Base-by-base conservation (phyloP, 2,888 invertebrate species). In the Cylloceria caligata region DNA sequence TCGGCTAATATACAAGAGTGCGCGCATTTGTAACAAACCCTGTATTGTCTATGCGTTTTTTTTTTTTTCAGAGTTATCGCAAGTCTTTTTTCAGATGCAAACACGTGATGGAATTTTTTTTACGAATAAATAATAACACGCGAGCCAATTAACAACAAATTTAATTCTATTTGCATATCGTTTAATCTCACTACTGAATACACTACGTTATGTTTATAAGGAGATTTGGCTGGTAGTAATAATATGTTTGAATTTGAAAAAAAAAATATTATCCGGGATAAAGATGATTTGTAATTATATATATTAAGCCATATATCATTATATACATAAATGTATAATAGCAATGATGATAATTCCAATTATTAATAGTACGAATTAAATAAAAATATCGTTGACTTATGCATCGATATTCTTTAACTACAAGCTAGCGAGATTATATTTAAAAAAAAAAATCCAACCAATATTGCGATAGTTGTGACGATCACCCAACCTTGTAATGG, bases 131-230 rank as follows among this genome's bases (percentile, higher is more conserved):
- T n/a, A 13, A 65, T 21, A 64, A 11, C 6, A 11, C 19, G 5
- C n/a, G n/a, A 60, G 34, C 6, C 19, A 64, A 62, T 39, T n/a
- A 62, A 21, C 39, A 27, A 24, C 42, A 6, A 64, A 4, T 62
- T 13, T 39, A 39, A 45, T 6, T 45, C 64, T 64, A 24, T 64
- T 64, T 64, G 64, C 39, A 42, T 24, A 24, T 64, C 64, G 13
- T 64, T 64, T 64, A 64, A 64, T 27, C 39, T 39, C 13, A 13
- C 21, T 24, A 13, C 42, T 24, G 39, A 24, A 21, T 42, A 24
- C 24, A 64, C 42, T 24, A 24, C 52, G 21, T 11, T 52, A 52
- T 52, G 52, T 21, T 11, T 24, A 52, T 11, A 52, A 52, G n/a
- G 13, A 42, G 42, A 64, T 21, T 64, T 24, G 19, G 62, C 62